Evolutionary conservation across 2,113 vertebrate genomes (phyloP).

Genomic region (Vulpes vulpes): DNA sequence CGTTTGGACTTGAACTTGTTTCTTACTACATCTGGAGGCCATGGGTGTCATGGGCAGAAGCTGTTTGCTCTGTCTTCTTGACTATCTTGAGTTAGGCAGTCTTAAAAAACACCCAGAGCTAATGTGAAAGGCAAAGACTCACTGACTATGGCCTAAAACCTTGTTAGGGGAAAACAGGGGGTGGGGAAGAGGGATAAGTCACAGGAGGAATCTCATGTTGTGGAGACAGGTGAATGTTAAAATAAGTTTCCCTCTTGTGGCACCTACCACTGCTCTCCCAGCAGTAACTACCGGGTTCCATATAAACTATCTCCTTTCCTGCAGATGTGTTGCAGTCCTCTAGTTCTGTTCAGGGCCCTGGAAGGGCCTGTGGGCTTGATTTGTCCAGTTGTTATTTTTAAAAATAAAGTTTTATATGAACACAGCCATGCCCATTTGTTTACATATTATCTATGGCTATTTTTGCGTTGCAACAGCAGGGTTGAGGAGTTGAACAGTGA

Average conservation of each 20-base stretch:
- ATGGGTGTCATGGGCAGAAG: background rate
- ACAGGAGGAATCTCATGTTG: background rate
- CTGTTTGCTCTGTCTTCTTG: background rate
- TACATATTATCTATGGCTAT: background rate
- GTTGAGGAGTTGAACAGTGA: background rate
- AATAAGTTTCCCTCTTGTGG: background rate
- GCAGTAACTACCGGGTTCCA: too few species aligned
- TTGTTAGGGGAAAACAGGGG: background rate
- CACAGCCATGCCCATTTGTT: background rate
- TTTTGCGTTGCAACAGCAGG: background rate
- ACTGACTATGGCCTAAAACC: background rate
- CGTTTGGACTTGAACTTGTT: background rate
- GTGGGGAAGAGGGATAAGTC: background rate
- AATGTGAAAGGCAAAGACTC: background rate
- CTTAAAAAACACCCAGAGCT: background rate
- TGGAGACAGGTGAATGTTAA: background rate
- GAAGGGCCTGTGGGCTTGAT: background rate
- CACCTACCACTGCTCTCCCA: accelerated
- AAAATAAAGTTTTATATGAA: slow-evolving; percentile 24
- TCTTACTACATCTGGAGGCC: background rate
- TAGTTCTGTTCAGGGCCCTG: background rate
- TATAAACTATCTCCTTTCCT: too few species aligned
- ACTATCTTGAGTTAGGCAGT: background rate
- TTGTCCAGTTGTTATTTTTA: background rate
- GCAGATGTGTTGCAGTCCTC: background rate